Conservation (phyloP, 2,113 vertebrate species). For the Cercopithecus mona region DNA sequence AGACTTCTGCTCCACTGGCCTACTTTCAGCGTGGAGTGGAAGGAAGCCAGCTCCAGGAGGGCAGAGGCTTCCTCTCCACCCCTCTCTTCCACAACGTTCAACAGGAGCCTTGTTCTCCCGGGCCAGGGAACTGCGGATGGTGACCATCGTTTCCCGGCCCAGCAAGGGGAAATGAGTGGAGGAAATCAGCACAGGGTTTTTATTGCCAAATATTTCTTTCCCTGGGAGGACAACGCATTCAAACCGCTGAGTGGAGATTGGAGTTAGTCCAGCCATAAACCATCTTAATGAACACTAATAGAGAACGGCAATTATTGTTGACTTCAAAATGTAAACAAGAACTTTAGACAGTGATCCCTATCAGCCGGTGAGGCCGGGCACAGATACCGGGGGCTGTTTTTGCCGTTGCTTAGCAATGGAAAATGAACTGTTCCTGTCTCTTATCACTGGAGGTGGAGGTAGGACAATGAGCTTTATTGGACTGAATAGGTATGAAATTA, state of each 20-base stretch:
- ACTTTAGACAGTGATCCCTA: slow-evolving; percentile 82
- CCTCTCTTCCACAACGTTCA: slow-evolving; percentile 27
- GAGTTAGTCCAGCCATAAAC: slow-evolving; percentile 77
- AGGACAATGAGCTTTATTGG: slow-evolving; percentile 83
- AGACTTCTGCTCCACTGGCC: slow-evolving; percentile 13
- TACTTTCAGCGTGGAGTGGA: not conserved
- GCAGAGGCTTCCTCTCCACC: not conserved
- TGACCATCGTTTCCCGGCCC: slow-evolving; percentile 53
- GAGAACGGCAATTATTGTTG: slow-evolving; percentile 81
- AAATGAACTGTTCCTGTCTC: slow-evolving; percentile 78
- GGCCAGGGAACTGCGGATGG: not conserved
- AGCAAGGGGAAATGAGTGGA: slow-evolving; percentile 69
- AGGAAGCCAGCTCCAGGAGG: not conserved
- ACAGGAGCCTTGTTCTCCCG: not conserved
- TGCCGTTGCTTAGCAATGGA: slow-evolving; percentile 82
- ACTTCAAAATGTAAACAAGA: slow-evolving; percentile 84
- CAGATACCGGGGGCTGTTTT: slow-evolving; percentile 68
- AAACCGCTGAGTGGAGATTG: slow-evolving; percentile 66
- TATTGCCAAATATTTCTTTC: slow-evolving; percentile 77
- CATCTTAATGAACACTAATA: slow-evolving; percentile 82
- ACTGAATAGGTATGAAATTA: slow-evolving; percentile 84
- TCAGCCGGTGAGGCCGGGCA: slow-evolving; percentile 64
- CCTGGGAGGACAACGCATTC: slow-evolving; percentile 72
- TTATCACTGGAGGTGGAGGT: slow-evolving; percentile 78
- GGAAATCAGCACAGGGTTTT: slow-evolving; percentile 72